A percentile compares a stretch with the other conserved stretches of the same genome.
Conservation (phyloP, 2,888 invertebrate genomes). For the Mythimna lalbum region DNA sequence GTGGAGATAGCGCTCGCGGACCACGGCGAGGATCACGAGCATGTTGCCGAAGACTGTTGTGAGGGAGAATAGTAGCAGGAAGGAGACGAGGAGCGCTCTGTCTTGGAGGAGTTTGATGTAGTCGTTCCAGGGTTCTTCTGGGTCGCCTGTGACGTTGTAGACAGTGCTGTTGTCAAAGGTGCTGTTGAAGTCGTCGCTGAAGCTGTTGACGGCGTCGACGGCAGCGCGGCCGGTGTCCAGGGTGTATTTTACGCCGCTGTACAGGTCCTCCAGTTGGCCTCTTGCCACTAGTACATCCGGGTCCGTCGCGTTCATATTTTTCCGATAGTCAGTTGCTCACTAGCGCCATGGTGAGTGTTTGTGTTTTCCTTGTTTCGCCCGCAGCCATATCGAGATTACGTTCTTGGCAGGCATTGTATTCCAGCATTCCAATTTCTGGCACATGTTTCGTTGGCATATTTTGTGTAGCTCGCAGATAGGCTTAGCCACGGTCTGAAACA, state of each 20-base stretch:
- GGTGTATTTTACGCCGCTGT: slow-evolving; percentile 80
- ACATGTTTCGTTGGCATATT: slow-evolving; percentile 85
- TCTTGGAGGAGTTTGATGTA: slow-evolving; percentile 91
- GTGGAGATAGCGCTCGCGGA: slow-evolving; percentile 97
- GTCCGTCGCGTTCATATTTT: slow-evolving; percentile 87
- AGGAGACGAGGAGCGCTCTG: slow-evolving; percentile 94
- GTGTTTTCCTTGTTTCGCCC: slow-evolving; percentile 87
- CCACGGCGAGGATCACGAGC: slow-evolving; percentile 98
- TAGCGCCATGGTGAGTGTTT: slow-evolving; percentile 88
- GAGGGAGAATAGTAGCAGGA: slow-evolving; percentile 96
- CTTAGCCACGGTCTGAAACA: slow-evolving; percentile 81
- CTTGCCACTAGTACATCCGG: slow-evolving; percentile 84
- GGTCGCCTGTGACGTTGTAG: slow-evolving; percentile 77
- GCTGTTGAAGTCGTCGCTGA: slow-evolving; percentile 80
- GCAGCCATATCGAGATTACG: slow-evolving; percentile 88
- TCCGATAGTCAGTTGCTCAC: slow-evolving; percentile 80
- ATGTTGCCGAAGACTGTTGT: slow-evolving; percentile 98
- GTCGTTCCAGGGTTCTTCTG: slow-evolving; percentile 84
- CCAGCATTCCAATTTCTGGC: slow-evolving; percentile 81
- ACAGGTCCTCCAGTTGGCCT: slow-evolving; percentile 82
- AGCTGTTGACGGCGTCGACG: slow-evolving; percentile 77
- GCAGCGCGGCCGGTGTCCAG: slow-evolving; percentile 72
- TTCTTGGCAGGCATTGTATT: slow-evolving; percentile 88
- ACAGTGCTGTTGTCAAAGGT: slow-evolving; percentile 77
- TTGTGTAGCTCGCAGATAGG: slow-evolving; percentile 69